phyloP scores from a whole-genome alignment of 2,888 invertebrate species.

The Cabera pusaria region DNA sequence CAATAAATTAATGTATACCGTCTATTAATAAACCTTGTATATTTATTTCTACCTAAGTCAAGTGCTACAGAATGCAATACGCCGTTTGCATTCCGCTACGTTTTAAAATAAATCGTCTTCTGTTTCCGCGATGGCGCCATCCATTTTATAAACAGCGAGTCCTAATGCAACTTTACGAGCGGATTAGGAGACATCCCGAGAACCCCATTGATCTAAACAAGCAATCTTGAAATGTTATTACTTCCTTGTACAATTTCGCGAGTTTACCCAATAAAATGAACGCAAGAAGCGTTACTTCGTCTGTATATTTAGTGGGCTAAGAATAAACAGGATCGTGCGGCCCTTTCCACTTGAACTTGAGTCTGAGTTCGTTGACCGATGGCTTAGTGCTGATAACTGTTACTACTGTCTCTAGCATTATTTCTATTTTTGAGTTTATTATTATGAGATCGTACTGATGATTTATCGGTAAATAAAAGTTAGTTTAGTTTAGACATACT shows the following conservation, averaged over 20 bases:
- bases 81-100: constrained; percentile 25
- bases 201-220: constrained; percentile 38
- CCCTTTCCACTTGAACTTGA: constrained; percentile 76
- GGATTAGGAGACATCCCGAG: constrained; percentile 34
- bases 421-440: constrained; percentile 29
- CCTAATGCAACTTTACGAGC: constrained; percentile 36
- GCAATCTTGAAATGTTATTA: constrained; percentile 39
- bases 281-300: constrained; percentile 54
- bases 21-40: too few relatives aligned
- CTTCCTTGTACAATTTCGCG: constrained; percentile 44
- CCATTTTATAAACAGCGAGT: constrained; percentile 34
- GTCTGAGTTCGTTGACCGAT: constrained; percentile 60
- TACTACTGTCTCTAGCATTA: constrained; percentile 34
- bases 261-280: constrained; percentile 43
- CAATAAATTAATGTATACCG: too few relatives aligned
- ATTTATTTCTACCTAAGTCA: too few relatives aligned
- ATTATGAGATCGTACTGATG: too few relatives aligned
- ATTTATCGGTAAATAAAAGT: too few relatives aligned
- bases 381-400: constrained; percentile 50
- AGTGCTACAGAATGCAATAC: constrained; percentile 18
- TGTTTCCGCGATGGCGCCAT: constrained; percentile 28
- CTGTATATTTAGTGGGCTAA: constrained; percentile 70
- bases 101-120: constrained; percentile 27
- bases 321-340: constrained; percentile 65
- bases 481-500: too few relatives aligned